Evolutionary conservation across 1,140 invertebrate genomes (phyloP).

Genomic region (Pinna nobilis): DNA sequence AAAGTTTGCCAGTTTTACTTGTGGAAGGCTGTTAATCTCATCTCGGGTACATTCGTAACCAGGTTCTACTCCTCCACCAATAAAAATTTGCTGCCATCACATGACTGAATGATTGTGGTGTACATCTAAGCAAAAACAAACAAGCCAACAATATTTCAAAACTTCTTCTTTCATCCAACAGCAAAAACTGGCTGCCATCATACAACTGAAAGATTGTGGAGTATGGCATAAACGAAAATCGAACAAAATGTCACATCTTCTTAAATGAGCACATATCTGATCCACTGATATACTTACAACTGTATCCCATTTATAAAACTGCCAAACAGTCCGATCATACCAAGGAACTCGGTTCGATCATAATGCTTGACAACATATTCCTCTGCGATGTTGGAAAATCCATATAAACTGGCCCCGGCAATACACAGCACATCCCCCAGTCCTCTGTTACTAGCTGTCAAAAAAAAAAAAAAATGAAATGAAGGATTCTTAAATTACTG

Average conservation of each 20-base stretch:
- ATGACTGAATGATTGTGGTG: too few species aligned
- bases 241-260: neutral
- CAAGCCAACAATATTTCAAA: too few species aligned
- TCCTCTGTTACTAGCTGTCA: slow-evolving; percentile 82
- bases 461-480: slow-evolving; percentile 20
- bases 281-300: slow-evolving; percentile 80
- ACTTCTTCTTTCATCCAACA: neutral
- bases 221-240: neutral
- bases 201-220: too few species aligned
- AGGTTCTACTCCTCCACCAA: too few species aligned
- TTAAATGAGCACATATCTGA: neutral
- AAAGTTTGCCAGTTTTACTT: too few species aligned
- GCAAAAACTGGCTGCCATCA: too few species aligned
- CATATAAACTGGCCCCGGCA: slow-evolving; percentile 87
- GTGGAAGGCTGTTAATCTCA: too few species aligned
- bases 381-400: slow-evolving; percentile 87
- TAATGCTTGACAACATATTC: slow-evolving; percentile 89
- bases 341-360: slow-evolving; percentile 88
- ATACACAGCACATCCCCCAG: slow-evolving; percentile 90
- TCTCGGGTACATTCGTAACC: too few species aligned
- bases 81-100: too few species aligned
- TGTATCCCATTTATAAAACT: slow-evolving; percentile 86
- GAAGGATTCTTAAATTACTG: too few species aligned
- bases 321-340: slow-evolving; percentile 89
- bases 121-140: slow-evolving; percentile 14